A percentile compares a stretch with the other conserved stretches of the same genome.
Conservation (phyloP, 1,140 invertebrate species). For the Pseudomyrmex concolor region DNA sequence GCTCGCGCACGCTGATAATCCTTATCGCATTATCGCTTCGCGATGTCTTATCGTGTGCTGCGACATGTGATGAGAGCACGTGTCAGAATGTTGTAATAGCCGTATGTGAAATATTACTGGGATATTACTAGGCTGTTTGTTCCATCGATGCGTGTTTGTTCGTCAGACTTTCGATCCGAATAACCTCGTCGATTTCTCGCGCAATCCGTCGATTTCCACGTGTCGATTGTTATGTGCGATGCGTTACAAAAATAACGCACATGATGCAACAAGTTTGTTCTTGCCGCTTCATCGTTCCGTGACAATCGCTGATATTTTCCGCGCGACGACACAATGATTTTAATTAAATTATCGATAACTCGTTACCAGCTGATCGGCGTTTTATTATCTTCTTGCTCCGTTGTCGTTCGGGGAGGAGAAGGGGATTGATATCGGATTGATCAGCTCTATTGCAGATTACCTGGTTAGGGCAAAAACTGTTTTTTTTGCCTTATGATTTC, state of each 20-base stretch:
- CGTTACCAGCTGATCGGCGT: slow-evolving; percentile 7
- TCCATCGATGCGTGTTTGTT: neutral
- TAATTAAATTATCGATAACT: slow-evolving; percentile 24
- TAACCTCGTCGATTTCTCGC: neutral
- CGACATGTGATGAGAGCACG: neutral
- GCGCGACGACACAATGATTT: neutral
- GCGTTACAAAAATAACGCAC: neutral
- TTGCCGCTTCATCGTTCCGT: neutral
- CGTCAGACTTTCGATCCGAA: neutral
- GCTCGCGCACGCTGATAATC: neutral
- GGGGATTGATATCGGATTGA: slow-evolving; percentile 32
- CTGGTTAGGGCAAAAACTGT: neutral
- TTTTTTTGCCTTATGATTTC: neutral
- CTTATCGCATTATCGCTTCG: slow-evolving; percentile 54
- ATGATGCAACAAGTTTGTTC: neutral
- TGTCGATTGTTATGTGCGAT: neutral
- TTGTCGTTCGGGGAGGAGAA: neutral
- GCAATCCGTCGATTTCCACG: neutral
- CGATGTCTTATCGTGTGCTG: too few relatives aligned
- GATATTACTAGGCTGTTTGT: slow-evolving; percentile 24
- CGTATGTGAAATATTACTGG: neutral
- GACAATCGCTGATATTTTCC: neutral
- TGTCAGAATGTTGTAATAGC: neutral
- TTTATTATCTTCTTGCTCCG: slow-evolving; percentile 13
- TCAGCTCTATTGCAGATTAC: slow-evolving; percentile 35